Base-by-base conservation (phyloP, 2,113 vertebrate genomes). In the Suncus etruscus region DNA sequence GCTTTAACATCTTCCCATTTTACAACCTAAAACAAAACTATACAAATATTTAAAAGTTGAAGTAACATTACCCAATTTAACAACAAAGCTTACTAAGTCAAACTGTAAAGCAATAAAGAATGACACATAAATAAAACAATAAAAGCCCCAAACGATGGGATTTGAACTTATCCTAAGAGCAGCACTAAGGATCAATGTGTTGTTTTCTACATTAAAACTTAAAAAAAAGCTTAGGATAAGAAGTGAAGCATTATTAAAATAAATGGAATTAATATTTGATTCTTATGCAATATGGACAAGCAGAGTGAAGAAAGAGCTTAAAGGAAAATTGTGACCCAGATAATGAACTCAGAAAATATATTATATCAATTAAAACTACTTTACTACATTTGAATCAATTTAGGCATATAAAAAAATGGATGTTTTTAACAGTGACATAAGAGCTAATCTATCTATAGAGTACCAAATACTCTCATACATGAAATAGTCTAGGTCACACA, bases 291-390 rank as follows among this genome's bases (percentile, higher is more conserved):
- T 65, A 54, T 66, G 9, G 45, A 24, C 45, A 76, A 27, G 20
- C 24, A 61, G 73, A 90, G 83, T 83, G 8, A n/a, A 91, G 18
- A 88, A 63, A 91, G 81, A 45, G 12, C 69, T 84, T 5, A 88
- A 87, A 51, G 54, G 29, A 48, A 75, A 77, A 18, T 76, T 73
- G 68, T 20, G 50, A 31, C 15, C 68, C 58, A 45, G 25, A 72
- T 68, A 61, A 70, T 69, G 68, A 94, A 83, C 25, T 29, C 80
- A 63, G 89, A 58, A 91, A 84, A 94, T 68, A 83, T 18, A 69
- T 32, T 75, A 69, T 11, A 61, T 29, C 77, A 81, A 85, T 22
- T 58, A 73, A 79, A 58, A 79, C 22, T 6, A 80, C 32, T 58
- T 80, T 48, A 61, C 70, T 86, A 51, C 50, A 80, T 85, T 86